Conservation (phyloP, 1,140 invertebrate species). For the Thrips palmi region DNA sequence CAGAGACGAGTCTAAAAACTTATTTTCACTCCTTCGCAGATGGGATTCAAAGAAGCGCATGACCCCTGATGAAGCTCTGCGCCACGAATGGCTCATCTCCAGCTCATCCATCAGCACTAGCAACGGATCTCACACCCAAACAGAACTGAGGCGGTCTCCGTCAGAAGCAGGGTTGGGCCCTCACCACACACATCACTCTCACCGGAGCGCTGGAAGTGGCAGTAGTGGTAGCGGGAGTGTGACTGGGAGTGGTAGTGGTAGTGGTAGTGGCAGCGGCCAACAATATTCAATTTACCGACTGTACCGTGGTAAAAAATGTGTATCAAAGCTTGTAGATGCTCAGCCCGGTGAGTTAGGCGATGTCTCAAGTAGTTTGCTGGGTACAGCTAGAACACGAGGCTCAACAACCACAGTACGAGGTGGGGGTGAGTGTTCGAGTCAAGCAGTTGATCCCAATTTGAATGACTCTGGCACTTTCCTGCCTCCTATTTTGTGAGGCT, state of each 20-base stretch:
- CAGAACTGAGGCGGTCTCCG: slow-evolving; percentile 10
- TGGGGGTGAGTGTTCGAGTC: background rate
- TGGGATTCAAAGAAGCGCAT: slow-evolving; percentile 89
- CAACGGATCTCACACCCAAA: slow-evolving; percentile 4
- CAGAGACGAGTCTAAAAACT: background rate
- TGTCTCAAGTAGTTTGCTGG: too few relatives aligned
- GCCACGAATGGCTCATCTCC: slow-evolving; percentile 50
- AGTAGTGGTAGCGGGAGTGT: too few relatives aligned
- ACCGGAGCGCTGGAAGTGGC: too few relatives aligned
- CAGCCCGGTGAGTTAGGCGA: background rate
- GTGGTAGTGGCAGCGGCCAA: background rate
- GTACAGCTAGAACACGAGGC: background rate
- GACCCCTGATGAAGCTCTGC: slow-evolving; percentile 74
- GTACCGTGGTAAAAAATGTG: background rate
- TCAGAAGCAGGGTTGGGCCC: slow-evolving; percentile 10
- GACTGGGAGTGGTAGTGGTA: too few relatives aligned
- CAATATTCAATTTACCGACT: background rate
- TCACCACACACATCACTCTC: slow-evolving; percentile 4
- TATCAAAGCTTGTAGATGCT: background rate
- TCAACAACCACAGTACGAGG: background rate
- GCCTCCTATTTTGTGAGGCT: slow-evolving; percentile 34
- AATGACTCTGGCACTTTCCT: slow-evolving; percentile 46
- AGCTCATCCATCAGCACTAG: slow-evolving; percentile 17
- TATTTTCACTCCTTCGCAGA: slow-evolving; percentile 26
- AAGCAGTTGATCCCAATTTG: slow-evolving; percentile 34